Base-by-base conservation (phyloP, 2,888 invertebrate genomes). In the Oscheius sp. region DNA sequence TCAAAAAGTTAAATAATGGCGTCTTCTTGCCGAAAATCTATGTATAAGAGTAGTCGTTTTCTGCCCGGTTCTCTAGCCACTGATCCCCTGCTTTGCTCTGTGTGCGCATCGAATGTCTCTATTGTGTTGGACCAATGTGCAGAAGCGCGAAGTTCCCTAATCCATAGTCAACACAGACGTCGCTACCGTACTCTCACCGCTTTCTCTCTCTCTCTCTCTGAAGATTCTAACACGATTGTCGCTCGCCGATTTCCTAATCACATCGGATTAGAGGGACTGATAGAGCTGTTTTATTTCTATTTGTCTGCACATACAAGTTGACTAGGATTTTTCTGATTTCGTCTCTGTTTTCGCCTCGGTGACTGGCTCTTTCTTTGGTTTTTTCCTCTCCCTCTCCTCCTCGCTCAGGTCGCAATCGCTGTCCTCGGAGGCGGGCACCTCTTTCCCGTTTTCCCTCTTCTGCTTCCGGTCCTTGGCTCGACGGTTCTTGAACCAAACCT, bases 401-500 rank as follows among this genome's bases (percentile, higher is more conserved):
- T 79, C 79, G 29, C 76, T 76, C 35, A 77, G 74, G 47, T 81
- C 80, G 48, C 79, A 79, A 50, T 81, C 80, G 47, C 75, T 75
- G 13, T 76, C 79, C 55, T 80, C 80, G 65, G 73, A 59, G 66
- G 60, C 70, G 13, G 60, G 53, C 32, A 32, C 59, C 3, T 71
- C 70, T 53, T 60, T 55, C 32, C 62, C 76, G 10, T 68, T 74
- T 57, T 86, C 84, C 35, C 80, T 78, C 70, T 79, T 80, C 76
- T 81, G 77, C 68, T 87, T 87, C 2, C 88, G 77, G 73, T 82
- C 83, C 72, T 88, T 88, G 2, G 88, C 88, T 51, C 88, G 81
- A 5, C 88, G 84, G 60, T 87, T 87, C 76, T 88, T 88, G 85
- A 88, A 88, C 88, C 88, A 88, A 5, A 88, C 87, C 88, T 88